These are phyloP conservation scores for Apistogramma diplotaenia DNA, from an alignment of 2,113 vertebrate genomes.

Conservation along the genomic window DNA sequence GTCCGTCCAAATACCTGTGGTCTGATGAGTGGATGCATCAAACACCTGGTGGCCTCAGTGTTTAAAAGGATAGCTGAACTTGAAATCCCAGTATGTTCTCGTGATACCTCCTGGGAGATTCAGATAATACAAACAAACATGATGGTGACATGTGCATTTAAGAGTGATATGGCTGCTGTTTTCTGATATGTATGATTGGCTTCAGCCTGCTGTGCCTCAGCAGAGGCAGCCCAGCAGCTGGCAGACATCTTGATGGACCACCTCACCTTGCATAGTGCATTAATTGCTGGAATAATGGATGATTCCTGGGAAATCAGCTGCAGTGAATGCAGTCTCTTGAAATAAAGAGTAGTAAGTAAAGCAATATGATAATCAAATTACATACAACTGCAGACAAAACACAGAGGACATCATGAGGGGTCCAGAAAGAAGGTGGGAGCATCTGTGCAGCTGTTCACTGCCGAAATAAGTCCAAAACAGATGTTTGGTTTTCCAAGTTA, in stretches of 20 bases:
- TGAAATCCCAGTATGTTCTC: not conserved
- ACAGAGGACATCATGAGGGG: not conserved
- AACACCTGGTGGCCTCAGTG: not conserved
- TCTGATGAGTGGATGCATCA: no score
- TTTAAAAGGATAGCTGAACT: not conserved
- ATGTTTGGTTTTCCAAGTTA: not conserved
- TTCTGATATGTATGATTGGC: slow-evolving; percentile 62
- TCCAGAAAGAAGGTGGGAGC: not conserved
- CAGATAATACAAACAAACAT: not conserved
- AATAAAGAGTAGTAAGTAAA: not conserved
- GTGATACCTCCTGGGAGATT: not conserved
- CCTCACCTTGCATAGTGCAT: slow-evolving; percentile 65
- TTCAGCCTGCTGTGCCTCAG: slow-evolving; percentile 23
- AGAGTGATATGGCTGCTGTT: slow-evolving; percentile 42
- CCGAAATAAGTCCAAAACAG: not conserved
- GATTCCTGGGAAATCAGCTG: slow-evolving; percentile 11
- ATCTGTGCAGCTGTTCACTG: not conserved
- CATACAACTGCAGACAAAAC: not conserved
- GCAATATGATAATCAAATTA: not conserved
- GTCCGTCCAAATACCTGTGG: slow-evolving; percentile 3
- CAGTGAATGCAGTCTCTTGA: slow-evolving; percentile 3
- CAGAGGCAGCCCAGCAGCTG: not conserved
- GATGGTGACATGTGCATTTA: slow-evolving; percentile 1
- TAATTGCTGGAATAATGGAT: slow-evolving; percentile 32
- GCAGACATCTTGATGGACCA: slow-evolving; percentile 28